These are phyloP conservation scores for Argyresthia albistria DNA, from an alignment of 2,888 invertebrate species.

Conservation along the genomic window DNA sequence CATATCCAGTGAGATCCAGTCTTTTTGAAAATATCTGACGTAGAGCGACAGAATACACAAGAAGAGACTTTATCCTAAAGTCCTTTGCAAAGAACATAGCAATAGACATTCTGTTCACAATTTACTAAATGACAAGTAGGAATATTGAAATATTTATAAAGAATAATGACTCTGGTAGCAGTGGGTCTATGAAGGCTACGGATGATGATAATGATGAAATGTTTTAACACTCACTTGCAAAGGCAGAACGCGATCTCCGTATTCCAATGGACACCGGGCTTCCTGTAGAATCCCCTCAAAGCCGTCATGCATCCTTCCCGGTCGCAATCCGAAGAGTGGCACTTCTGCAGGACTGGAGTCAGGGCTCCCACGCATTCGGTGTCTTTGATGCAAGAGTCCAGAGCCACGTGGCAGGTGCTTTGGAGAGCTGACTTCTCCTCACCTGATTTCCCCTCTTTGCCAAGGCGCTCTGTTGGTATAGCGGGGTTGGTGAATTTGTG, in stretches of 20 bases:
- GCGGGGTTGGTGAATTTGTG: constrained; percentile 24
- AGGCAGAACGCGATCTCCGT: constrained; percentile 93
- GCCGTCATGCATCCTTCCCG: constrained; percentile 91
- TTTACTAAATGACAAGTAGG: too few relatives aligned
- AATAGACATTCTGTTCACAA: too few relatives aligned
- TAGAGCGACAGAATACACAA: too few relatives aligned
- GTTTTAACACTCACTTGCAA: constrained; percentile 82
- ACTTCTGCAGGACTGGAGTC: constrained; percentile 88
- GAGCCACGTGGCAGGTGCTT: constrained; percentile 90
- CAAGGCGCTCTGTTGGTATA: constrained; percentile 61
- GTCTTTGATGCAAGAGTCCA: constrained; percentile 87
- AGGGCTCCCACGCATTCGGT: constrained; percentile 83
- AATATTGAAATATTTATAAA: too few relatives aligned
- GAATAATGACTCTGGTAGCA: too few relatives aligned
- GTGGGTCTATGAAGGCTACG: too few relatives aligned
- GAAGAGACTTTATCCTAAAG: too few relatives aligned
- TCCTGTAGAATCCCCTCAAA: constrained; percentile 87
- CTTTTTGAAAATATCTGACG: too few relatives aligned
- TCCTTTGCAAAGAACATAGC: too few relatives aligned
- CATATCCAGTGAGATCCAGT: too few relatives aligned
- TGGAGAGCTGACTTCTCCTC: constrained; percentile 75
- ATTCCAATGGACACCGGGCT: constrained; percentile 85
- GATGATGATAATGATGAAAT: too few relatives aligned
- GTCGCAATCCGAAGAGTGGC: constrained; percentile 81
- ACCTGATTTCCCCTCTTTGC: constrained; percentile 68